Conservation (phyloP, 2,113 vertebrate species). For the Psilopsiagon aymara region DNA sequence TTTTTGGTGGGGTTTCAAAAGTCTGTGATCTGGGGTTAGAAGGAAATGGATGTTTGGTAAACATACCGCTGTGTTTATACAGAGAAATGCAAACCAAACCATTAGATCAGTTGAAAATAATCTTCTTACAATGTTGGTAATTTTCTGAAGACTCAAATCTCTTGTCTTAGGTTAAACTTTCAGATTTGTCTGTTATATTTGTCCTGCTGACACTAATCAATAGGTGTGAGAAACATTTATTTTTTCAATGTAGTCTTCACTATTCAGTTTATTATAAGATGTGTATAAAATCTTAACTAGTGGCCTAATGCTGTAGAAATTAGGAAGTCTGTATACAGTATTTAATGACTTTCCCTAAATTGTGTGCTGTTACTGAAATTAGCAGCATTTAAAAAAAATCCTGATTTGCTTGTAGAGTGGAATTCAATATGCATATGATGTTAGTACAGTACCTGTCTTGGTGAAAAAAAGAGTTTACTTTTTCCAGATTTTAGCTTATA, state of each 20-base stretch:
- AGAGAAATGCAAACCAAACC: constrained; percentile 70
- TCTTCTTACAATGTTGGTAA: background rate
- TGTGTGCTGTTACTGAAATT: background rate
- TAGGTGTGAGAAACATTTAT: background rate
- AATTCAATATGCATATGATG: background rate
- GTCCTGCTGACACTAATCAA: background rate
- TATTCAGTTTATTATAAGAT: background rate
- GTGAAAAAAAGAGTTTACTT: background rate
- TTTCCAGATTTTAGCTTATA: background rate
- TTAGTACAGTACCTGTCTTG: background rate
- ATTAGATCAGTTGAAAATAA: constrained; percentile 55
- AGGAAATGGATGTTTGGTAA: constrained; percentile 68
- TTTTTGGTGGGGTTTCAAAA: background rate
- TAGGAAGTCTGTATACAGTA: background rate
- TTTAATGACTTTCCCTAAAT: background rate
- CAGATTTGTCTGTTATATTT: constrained; percentile 48
- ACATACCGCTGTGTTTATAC: constrained; percentile 67
- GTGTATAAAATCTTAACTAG: background rate
- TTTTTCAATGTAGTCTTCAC: background rate
- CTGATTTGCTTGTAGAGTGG: background rate
- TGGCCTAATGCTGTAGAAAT: background rate
- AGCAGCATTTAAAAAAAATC: background rate
- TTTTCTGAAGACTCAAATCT: background rate
- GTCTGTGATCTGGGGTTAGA: background rate
- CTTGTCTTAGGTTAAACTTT: constrained; percentile 34